phyloP scores from a whole-genome alignment of 2,113 vertebrate genomes.

The Cisticola juncidis region DNA sequence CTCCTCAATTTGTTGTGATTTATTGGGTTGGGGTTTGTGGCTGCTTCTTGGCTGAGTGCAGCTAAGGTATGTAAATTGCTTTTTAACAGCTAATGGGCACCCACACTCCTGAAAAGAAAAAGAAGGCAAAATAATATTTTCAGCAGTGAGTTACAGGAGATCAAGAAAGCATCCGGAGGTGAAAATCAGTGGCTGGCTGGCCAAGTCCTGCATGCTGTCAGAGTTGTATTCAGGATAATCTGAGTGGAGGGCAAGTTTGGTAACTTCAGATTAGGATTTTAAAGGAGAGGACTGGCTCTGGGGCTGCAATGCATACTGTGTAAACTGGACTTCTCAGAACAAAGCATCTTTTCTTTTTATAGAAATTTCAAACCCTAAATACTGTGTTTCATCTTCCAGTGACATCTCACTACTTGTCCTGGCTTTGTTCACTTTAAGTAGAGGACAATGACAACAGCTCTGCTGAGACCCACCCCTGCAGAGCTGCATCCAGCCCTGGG shows the following conservation, averaged over 20 bases:
- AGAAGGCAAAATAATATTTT: neutral
- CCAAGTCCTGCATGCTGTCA: neutral
- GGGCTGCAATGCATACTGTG: neutral
- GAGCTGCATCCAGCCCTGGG: neutral
- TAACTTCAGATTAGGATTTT: neutral
- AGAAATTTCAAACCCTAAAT: neutral
- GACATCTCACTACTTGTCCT: neutral
- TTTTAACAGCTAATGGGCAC: slow-evolving; percentile 12
- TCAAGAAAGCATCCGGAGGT: neutral
- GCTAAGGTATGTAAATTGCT: slow-evolving; percentile 34
- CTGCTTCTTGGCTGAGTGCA: slow-evolving; percentile 12
- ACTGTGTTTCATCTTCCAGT: neutral
- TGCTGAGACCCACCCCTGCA: neutral
- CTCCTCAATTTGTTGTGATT: slow-evolving; percentile 28
- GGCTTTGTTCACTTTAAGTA: neutral
- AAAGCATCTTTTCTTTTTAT: neutral
- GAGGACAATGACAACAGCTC: neutral
- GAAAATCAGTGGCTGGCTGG: neutral
- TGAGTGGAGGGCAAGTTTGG: neutral
- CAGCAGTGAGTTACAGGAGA: neutral
- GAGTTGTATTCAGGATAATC: neutral
- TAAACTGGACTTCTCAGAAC: neutral
- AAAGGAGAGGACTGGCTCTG: neutral
- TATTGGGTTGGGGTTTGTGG: neutral
- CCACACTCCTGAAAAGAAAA: neutral